A percentile compares a stretch with the other conserved stretches of the same genome.
Evolutionary conservation across 2,113 vertebrate species (phyloP).

Genomic region (Piprites chloris): DNA sequence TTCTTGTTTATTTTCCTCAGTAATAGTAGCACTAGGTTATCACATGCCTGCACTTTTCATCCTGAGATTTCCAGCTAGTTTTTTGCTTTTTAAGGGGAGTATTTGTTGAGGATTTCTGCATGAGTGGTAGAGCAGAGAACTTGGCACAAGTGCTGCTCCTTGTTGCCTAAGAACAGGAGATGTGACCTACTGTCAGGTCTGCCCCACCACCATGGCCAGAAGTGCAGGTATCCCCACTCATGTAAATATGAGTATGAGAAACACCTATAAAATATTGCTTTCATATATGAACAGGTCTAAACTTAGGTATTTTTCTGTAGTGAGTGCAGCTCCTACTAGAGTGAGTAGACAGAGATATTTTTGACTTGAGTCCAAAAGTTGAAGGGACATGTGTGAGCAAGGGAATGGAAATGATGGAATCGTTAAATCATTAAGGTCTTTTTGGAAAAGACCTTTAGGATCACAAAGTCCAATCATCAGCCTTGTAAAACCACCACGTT

Average conservation of each 20-base stretch:
- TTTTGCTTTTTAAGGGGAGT: not conserved
- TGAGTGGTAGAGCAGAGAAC: not conserved
- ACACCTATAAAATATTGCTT: not conserved
- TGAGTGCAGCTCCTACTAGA: not conserved
- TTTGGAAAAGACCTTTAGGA: not conserved
- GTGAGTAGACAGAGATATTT: not conserved
- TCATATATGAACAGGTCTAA: not conserved
- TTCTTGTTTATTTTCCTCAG: not conserved
- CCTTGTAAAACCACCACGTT: accelerated
- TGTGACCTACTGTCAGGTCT: no score
- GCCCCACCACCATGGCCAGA: accelerated
- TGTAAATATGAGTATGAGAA: not conserved
- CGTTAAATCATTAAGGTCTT: not conserved
- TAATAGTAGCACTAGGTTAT: not conserved
- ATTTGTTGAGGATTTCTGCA: not conserved
- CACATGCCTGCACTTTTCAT: not conserved
- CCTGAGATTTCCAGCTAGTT: not conserved
- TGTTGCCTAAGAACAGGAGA: accelerated
- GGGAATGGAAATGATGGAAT: not conserved
- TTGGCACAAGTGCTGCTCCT: not conserved
- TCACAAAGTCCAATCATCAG: not conserved
- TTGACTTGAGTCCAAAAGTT: not conserved
- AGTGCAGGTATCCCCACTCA: not conserved
- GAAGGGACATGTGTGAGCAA: accelerated
- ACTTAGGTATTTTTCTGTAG: not conserved